These are phyloP conservation scores for Nemopilema nomurai DNA, from an alignment of 30 jellyfish, hydroid and myxozoan species.

Conservation along the genomic window DNA sequence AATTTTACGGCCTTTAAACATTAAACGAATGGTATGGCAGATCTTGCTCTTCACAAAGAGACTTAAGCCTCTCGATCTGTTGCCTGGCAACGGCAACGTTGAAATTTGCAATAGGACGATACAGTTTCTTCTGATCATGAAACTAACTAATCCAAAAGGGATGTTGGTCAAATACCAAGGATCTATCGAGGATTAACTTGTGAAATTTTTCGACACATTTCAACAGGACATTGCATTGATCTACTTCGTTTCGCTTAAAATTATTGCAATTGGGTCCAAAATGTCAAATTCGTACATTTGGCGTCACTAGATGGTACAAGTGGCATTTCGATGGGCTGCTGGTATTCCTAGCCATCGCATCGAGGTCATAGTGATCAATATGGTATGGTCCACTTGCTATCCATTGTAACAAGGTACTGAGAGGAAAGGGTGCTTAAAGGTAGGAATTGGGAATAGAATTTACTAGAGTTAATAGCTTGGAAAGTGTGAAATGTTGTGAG, in stretches of 20 bases:
- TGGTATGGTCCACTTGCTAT: no score
- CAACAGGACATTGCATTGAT: neutral
- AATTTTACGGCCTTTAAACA: neutral
- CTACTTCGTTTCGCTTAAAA: neutral
- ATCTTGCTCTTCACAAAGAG: neutral
- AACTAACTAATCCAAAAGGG: slow-evolving; percentile 42
- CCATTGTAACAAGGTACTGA: no score
- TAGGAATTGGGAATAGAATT: no score
- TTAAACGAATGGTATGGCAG: neutral
- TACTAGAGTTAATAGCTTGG: no score
- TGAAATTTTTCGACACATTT: neutral
- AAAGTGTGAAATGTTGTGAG: no score
- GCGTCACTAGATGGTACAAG: no score
- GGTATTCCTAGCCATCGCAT: no score
- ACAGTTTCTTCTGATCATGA: slow-evolving; percentile 16
- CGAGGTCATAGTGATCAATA: no score
- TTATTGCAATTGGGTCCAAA: neutral
- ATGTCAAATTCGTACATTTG: no score
- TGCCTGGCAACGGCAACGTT: slow-evolving; percentile 1
- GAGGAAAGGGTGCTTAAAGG: no score
- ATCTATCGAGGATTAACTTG: neutral
- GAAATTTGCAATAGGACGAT: slow-evolving; percentile 1
- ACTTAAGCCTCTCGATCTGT: neutral
- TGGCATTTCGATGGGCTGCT: no score
- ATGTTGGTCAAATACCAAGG: slow-evolving; percentile 18